phyloP scores from a whole-genome alignment of 2,888 invertebrate genomes.

The Amphiduros pacificus region DNA sequence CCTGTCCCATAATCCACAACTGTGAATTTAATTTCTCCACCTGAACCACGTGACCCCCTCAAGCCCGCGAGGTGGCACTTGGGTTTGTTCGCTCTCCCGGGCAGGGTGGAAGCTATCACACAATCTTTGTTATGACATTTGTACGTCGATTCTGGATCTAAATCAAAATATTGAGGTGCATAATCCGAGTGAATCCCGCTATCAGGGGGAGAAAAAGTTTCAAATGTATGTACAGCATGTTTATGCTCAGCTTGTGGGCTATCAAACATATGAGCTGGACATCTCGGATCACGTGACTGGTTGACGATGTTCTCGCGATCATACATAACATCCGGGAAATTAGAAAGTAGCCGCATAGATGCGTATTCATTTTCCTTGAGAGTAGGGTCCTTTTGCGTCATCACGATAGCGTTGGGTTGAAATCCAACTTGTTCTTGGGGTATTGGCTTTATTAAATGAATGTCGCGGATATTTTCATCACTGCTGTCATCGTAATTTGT shows the following conservation, averaged over 20 bases:
- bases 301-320: background rate
- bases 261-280: background rate
- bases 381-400: background rate
- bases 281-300: background rate
- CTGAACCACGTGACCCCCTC: no score
- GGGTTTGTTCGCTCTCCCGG: background rate
- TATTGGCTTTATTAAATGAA: no score
- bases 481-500: background rate
- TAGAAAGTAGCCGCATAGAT: background rate
- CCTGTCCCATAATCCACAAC: no score
- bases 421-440: no score
- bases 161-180: background rate
- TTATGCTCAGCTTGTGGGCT: background rate
- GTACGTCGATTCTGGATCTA: background rate
- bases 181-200: background rate
- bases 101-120: background rate
- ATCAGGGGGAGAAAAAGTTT: background rate
- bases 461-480: background rate
- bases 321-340: background rate
- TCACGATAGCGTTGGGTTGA: background rate
- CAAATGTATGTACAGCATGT: background rate
- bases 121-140: background rate
- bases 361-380: background rate
- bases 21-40: no score
- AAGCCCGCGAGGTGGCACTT: no score